Base-by-base conservation (phyloP, 2,797 vertebrate genomes). In the Sternotherus odoratus region DNA sequence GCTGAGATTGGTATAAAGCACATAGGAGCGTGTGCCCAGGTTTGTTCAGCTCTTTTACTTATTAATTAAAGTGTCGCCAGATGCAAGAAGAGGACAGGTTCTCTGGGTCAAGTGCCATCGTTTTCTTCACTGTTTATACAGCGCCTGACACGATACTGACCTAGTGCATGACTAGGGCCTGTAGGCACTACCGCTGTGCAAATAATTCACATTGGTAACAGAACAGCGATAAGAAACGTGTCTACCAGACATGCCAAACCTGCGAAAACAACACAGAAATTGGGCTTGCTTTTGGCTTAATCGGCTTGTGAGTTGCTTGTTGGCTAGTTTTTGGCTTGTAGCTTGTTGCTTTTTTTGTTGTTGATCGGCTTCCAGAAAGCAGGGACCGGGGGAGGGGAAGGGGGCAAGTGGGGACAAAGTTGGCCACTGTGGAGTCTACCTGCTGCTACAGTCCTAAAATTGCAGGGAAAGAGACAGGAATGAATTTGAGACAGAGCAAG, bases 1-100 rank as follows among this genome's bases (percentile, higher is more conserved):
- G 66, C 90, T 54, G 85, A 92, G 56, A 92, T 92, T 84, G 81
- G 66, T n/a, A 80, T 92, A 84, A 84, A 84, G 66, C 77, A 84
- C n/a, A 77, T 80, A 49, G 90, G 90, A 84, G 81, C 82, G 5
- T 92, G 90, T 7, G 39, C 39, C 36, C 60, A 92, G 90, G 90
- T 92, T 88, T 84, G 90, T 79, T 43, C 39, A 79, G 7, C 36
- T 83, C 48, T 79, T 79, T 79, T 79, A 23, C 83, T 43, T 30
- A 60, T 54, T 33, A 75, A 91, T 54, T 46, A 26, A 75, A 69
- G 26, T 81, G 26, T 26, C 5, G 51, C 21, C 36, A 75, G 51
- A 80, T 12, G 26, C 26, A 49, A n/a, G n/a, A 66, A 82, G 4
- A 48, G 6, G 74, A 21, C 11, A 6, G 10, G 19, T 36, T 39